Percentiles rank a stretch among this genome's conserved stretches.
These are phyloP conservation scores for Ceratina calcarata DNA, from an alignment of 1,140 invertebrate species.

Conservation along the genomic window DNA sequence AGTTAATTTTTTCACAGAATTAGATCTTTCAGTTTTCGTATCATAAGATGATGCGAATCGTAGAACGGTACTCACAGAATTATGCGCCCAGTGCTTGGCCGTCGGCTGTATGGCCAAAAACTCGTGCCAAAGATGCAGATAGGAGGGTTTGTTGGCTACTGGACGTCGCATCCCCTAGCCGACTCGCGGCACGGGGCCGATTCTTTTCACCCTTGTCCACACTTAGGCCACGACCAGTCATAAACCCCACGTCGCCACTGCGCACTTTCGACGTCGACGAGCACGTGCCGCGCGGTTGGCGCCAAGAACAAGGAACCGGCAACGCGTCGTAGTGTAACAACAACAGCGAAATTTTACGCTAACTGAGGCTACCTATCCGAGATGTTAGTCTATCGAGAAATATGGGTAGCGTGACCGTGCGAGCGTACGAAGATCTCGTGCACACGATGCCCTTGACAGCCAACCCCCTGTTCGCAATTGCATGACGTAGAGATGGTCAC, in stretches of 20 bases:
- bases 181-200: slow-evolving; percentile 6
- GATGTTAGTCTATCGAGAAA: slow-evolving; percentile 2
- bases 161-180: slow-evolving; percentile 61
- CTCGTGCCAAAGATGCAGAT: slow-evolving; percentile 71
- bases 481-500: slow-evolving; percentile 46
- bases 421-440: slow-evolving; percentile 6
- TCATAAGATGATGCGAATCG: too few relatives aligned
- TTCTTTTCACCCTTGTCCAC: slow-evolving; percentile 5
- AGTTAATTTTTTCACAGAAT: too few relatives aligned
- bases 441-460: slow-evolving; percentile 51
- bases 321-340: background rate
- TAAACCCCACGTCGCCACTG: slow-evolving; percentile 24
- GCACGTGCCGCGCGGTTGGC: background rate
- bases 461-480: slow-evolving; percentile 41
- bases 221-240: background rate
- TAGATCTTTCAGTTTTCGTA: too few relatives aligned
- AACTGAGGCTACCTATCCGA: too few relatives aligned
- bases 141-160: slow-evolving; percentile 56
- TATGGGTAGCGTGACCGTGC: slow-evolving; percentile 33
- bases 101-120: slow-evolving; percentile 59
- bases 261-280: slow-evolving; percentile 5
- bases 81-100: slow-evolving; percentile 37
- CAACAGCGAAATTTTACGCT: background rate
- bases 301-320: background rate
- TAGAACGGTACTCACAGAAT: slow-evolving; percentile 49